Conservation (phyloP, 2,797 vertebrate genomes). For the Arremon aurantiirostris region DNA sequence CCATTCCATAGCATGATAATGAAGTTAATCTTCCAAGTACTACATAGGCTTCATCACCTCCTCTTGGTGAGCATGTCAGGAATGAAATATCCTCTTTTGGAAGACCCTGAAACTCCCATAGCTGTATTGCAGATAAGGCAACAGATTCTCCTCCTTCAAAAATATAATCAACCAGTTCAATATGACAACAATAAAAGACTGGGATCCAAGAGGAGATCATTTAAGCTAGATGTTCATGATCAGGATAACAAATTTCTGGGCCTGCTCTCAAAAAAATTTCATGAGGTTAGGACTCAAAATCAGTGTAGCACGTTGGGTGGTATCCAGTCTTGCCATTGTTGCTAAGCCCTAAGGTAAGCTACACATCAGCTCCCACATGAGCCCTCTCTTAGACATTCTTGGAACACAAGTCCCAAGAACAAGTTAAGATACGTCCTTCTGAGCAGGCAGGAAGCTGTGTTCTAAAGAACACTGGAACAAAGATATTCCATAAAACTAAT, state of each 20-base stretch:
- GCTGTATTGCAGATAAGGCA: background rate
- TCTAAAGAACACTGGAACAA: background rate
- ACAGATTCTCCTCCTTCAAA: background rate
- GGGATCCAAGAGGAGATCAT: background rate
- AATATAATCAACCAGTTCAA: background rate
- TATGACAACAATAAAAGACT: background rate
- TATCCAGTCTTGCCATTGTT: background rate
- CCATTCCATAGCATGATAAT: background rate
- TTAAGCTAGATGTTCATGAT: background rate
- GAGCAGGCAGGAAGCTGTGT: background rate
- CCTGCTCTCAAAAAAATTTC: background rate
- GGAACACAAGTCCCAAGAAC: background rate
- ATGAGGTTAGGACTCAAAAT: background rate
- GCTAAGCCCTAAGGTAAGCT: background rate
- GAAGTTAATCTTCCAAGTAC: background rate
- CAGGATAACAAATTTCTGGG: background rate
- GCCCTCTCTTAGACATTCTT: background rate
- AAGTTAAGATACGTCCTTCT: background rate
- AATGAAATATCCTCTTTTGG: background rate
- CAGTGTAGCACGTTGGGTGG: rapidly evolving
- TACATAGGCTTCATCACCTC: background rate
- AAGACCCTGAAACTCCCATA: background rate
- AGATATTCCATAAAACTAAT: background rate
- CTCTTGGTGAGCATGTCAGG: background rate
- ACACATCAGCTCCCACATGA: background rate